phyloP scores from a whole-genome alignment of 2,888 invertebrate genomes.

The Idaea aversata region DNA sequence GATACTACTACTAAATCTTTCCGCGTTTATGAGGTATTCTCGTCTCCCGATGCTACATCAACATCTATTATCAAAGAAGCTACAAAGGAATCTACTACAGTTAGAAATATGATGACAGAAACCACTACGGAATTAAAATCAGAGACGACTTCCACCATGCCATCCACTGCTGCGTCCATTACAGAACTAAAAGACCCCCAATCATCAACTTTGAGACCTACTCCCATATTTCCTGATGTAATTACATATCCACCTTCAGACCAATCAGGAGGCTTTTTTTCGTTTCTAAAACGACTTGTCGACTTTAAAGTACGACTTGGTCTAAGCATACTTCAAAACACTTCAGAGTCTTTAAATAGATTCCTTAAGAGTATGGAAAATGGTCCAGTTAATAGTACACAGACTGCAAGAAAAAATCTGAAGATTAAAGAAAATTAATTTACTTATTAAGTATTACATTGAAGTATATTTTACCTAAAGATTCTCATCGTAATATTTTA shows the following conservation, averaged over 20 bases:
- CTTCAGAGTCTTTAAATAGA: constrained; percentile 83
- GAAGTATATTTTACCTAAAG: neutral
- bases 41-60: constrained; percentile 42
- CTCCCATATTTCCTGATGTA: constrained; percentile 53
- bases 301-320: constrained; percentile 85
- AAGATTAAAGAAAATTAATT: neutral
- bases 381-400: constrained; percentile 16
- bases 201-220: constrained; percentile 41
- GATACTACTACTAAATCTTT: constrained; percentile 63
- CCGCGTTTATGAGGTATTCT: constrained; percentile 66
- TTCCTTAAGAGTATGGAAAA: constrained; percentile 82
- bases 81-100: constrained; percentile 11
- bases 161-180: constrained; percentile 46
- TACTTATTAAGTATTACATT: constrained; percentile 3
- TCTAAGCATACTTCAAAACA: constrained; percentile 83
- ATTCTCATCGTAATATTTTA: neutral
- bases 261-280: constrained; percentile 73
- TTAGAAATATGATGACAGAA: constrained; percentile 45
- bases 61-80: constrained; percentile 29
- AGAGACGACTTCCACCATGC: constrained; percentile 62
- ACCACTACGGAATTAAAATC: constrained; percentile 63
- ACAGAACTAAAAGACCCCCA: constrained; percentile 36
- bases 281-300: constrained; percentile 82
- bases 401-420: constrained; percentile 28
- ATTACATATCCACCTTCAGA: constrained; percentile 65